These are phyloP conservation scores for Passer montanus DNA, from an alignment of 2,113 vertebrate genomes.

Conservation along the genomic window DNA sequence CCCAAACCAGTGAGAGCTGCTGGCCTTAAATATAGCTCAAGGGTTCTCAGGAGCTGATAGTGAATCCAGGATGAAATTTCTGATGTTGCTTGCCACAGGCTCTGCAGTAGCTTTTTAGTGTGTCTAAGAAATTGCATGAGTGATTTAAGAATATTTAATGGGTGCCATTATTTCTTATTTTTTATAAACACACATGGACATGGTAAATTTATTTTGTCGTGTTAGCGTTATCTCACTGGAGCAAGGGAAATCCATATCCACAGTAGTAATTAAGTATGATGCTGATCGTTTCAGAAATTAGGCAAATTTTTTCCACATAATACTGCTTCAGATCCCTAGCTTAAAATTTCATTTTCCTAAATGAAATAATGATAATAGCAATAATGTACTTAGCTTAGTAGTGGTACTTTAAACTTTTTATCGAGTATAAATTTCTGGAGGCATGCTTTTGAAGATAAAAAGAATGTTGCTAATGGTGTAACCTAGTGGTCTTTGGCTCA, in stretches of 20 bases:
- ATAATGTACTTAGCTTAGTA: neutral
- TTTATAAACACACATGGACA: neutral
- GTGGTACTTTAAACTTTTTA: neutral
- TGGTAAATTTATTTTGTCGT: neutral
- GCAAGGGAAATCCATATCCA: neutral
- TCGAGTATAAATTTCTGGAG: neutral
- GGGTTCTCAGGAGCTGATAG: neutral
- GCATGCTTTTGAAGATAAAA: neutral
- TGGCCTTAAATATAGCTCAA: neutral
- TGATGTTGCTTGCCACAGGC: neutral
- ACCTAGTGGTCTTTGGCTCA: neutral
- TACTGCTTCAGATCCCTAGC: neutral
- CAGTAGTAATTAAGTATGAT: neutral
- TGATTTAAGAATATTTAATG: neutral
- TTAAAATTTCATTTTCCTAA: neutral
- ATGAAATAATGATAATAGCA: neutral
- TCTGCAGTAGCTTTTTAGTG: neutral
- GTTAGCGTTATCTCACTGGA: neutral
- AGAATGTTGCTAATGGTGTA: neutral
- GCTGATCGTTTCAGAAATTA: neutral
- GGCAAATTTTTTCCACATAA: neutral
- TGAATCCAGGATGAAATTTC: neutral
- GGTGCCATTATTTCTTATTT: neutral
- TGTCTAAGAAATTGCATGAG: neutral
- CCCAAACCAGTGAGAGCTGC: neutral